These are phyloP conservation scores for Drosophila nebulosa DNA, from an alignment of 1,140 invertebrate species.

Conservation along the genomic window DNA sequence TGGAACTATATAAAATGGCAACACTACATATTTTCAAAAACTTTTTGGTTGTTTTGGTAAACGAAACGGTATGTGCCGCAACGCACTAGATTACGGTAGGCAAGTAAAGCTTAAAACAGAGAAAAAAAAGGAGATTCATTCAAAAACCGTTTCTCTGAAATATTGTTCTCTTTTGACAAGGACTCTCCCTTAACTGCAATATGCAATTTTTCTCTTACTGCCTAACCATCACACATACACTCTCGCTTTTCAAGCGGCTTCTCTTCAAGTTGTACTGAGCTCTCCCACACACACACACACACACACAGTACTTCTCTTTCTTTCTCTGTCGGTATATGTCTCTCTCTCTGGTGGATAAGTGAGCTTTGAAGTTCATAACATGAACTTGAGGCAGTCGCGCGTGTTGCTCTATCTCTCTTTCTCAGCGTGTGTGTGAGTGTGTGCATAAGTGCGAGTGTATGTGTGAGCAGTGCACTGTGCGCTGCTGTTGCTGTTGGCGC, in stretches of 20 bases:
- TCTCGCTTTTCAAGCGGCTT: constrained; percentile 11
- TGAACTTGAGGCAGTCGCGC: constrained; percentile 67
- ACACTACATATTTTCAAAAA: too few relatives aligned
- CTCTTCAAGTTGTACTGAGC: not conserved
- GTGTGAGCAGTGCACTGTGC: constrained; percentile 45
- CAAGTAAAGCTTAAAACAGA: too few relatives aligned
- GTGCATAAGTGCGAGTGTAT: constrained; percentile 1
- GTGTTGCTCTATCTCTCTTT: constrained; percentile 50
- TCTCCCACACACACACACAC: constrained; percentile 21
- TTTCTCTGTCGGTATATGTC: constrained; percentile 34
- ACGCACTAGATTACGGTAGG: not conserved
- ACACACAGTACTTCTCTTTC: too few relatives aligned
- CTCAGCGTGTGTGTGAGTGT: not conserved
- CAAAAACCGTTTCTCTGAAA: not conserved
- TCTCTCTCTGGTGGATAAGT: constrained; percentile 51
- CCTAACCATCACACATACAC: not conserved
- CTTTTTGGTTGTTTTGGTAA: not conserved
- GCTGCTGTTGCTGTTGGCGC: not conserved
- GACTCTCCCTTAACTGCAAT: not conserved
- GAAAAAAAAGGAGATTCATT: not conserved
- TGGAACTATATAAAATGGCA: too few relatives aligned
- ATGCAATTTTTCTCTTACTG: constrained; percentile 3
- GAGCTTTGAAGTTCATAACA: constrained; percentile 76
- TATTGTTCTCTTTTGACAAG: not conserved
- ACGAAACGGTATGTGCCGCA: not conserved